These are phyloP conservation scores for Amblyjoppa fuscipennis DNA, from an alignment of 2,888 invertebrate genomes.

Conservation along the genomic window DNA sequence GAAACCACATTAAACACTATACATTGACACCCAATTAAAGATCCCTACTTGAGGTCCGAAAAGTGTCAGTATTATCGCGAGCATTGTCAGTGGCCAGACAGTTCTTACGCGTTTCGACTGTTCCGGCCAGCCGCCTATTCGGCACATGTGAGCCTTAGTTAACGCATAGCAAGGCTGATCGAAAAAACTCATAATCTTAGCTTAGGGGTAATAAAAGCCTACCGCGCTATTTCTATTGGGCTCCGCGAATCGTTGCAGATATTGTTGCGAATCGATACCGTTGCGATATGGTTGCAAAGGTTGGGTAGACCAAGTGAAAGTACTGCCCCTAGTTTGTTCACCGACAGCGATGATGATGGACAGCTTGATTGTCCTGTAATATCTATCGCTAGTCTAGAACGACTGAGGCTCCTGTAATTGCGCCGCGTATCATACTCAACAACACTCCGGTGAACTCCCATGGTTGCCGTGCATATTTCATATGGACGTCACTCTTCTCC, in stretches of 20 bases:
- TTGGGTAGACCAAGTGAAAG: neutral
- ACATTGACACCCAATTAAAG: neutral
- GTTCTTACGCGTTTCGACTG: neutral
- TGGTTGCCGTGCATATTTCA: neutral
- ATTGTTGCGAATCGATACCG: neutral
- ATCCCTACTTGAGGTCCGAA: neutral
- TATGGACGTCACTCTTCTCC: neutral
- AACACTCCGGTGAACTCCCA: neutral
- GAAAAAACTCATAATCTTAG: neutral
- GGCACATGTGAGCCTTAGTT: neutral
- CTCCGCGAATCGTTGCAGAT: neutral
- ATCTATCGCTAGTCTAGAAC: too few species aligned
- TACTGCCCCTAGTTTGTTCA: neutral
- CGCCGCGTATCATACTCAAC: neutral
- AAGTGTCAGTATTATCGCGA: neutral
- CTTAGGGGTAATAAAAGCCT: neutral
- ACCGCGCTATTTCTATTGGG: neutral
- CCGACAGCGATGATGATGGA: conserved; percentile 4
- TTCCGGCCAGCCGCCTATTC: neutral
- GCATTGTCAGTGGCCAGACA: neutral
- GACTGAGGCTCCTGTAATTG: neutral
- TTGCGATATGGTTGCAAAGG: neutral
- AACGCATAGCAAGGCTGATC: conserved; percentile 5
- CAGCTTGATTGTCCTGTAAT: neutral
- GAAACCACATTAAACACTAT: neutral